Base-by-base conservation (phyloP, 2,888 invertebrate genomes). In the Germaria angustata region DNA sequence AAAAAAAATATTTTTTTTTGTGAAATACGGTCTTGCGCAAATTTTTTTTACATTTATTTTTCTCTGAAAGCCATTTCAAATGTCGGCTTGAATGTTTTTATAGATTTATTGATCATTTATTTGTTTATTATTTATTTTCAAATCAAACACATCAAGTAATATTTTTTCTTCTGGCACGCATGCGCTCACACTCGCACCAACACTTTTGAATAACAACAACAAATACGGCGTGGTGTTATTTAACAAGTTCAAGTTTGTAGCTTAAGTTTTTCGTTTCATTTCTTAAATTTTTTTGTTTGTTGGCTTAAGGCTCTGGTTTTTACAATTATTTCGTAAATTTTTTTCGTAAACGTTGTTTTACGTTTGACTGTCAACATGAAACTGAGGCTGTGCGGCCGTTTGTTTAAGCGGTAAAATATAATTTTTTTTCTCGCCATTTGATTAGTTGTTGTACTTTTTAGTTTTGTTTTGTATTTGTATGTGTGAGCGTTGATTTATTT, bases 161-260 rank as follows among this genome's bases (percentile, higher is more conserved):
- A 53, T n/a, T 20, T 17, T 65, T 53, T 53, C 15, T 63, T 53
- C 22, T 13, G 2, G 2, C 77, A 61, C 73, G 55, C 55, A 77
- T 49, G 73, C 59, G 3, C 51, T 39, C 22, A 24, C 13, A n/a
- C n/a, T 13, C 11, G 11, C 57, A 63, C 49, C 68, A 39, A 39
- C 61, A 46, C 63, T 55, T 46, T 34, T 34, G 15, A 55, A 44
- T 34, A 39, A 11, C 66, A 76, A 51, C 63, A 65, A 63, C 61
- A 78, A 72, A 28, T 6, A 28, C 28, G 28, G 28, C 57, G 65
- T n/a, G n/a, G 66, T n/a, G 53, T 65, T 44, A 71, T 44, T 53
- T 55, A 59, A 66, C 79, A 89, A 89, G 89, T 89, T 89, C 89
- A 89, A 89, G 89, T 89, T 89, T 89, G 87, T 87, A 73, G 86